phyloP scores from a whole-genome alignment of 2,113 vertebrate genomes.

The Ageneiosus marmoratus region DNA sequence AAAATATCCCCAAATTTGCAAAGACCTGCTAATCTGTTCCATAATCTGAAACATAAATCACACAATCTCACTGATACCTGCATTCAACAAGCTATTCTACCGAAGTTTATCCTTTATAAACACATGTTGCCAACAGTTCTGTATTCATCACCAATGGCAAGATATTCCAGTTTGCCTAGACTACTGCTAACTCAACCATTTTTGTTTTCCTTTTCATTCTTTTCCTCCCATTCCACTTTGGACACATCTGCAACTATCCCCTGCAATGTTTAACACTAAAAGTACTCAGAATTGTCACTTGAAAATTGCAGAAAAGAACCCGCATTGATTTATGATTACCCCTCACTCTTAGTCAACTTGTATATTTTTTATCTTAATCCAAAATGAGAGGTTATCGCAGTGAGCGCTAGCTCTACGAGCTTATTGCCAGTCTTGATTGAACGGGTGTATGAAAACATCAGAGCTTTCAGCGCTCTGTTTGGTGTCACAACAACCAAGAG shows the following conservation, averaged over 20 bases:
- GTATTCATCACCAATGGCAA: neutral
- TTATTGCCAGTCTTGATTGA: slow-evolving; percentile 59
- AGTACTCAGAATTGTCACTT: slow-evolving; percentile 23
- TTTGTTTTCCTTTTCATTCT: neutral
- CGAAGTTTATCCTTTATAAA: neutral
- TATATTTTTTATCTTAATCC: slow-evolving; percentile 33
- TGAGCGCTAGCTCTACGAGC: slow-evolving; percentile 69
- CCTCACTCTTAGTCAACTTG: slow-evolving; percentile 26
- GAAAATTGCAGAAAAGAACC: slow-evolving; percentile 43
- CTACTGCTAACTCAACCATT: too few relatives aligned
- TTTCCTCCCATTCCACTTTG: neutral
- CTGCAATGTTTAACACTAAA: neutral
- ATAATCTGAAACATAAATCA: neutral
- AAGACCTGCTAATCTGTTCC: neutral
- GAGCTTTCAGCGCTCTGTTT: slow-evolving; percentile 10
- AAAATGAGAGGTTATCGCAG: slow-evolving; percentile 50
- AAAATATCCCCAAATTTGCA: too few relatives aligned
- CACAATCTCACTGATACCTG: neutral
- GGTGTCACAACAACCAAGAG: slow-evolving; percentile 31
- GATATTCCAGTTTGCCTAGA: neutral
- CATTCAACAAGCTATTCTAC: neutral
- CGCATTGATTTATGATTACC: slow-evolving; percentile 49
- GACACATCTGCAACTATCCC: neutral
- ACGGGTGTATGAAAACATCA: slow-evolving; percentile 32
- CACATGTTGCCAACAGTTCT: neutral